Evolutionary conservation across 2,797 vertebrate species (phyloP), one percentile per base, ranked within the genome.

Genomic region (Antrozous pallidus): DNA sequence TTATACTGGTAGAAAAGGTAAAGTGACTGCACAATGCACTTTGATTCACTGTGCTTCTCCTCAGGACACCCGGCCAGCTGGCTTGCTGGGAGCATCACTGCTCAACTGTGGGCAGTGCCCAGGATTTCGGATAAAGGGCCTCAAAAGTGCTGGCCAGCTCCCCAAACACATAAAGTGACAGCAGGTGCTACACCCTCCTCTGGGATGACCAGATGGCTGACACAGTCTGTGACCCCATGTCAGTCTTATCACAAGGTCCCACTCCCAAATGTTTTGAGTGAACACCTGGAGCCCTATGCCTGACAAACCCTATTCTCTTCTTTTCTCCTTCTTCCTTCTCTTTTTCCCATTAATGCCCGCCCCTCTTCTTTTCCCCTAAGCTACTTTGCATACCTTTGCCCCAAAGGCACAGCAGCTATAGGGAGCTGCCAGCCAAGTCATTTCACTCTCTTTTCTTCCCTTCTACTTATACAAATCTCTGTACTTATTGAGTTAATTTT

Each of bases 1-100:
- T 73, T 93, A 88, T 12, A 61, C n/a, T 33, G 49, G 38, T 12
- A 45, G 88, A 45, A 90, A 88, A 95, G 56, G 67, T 65, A 31
- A 80, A 83, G 18, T 36, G 16, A 54, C 31, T 56, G 16, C 38
- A 77, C 81, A 51, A 18, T 42, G 16, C 6, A 31, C 22, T 33
- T 65, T 95, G 93, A 97, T 90, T 96, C 94, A 71, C 20, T 12
- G 10, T 1, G 3, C 58, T 92, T 84, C 86, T 93, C 42, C 33
- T 79, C 10, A 0, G 65, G 92, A 90, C 90, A 91, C 54, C 38
- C 67, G 3, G 47, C 58, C 51, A 28, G 3, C 85, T 65, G 69
- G 73, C 63, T 73, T 51, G 9, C 90, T 91, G 61, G 58, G 26
- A 80, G 61, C 67, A 47, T 56, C 54, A 56, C 36, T 14, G 28